Conservation (phyloP, 2,888 invertebrate genomes). For the Strigamia crassipes region DNA sequence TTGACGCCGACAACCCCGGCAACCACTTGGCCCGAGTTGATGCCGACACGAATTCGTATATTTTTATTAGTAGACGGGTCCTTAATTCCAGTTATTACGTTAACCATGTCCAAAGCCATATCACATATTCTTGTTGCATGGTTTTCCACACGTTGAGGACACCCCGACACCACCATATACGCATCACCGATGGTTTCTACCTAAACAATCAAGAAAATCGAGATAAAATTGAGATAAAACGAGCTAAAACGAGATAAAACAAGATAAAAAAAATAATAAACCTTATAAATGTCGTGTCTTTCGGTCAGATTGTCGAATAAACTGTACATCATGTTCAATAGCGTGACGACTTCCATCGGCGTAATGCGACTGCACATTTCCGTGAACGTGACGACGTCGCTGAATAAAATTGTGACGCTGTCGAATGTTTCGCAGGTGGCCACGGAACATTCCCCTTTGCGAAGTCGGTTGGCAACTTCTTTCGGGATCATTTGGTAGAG, state of each 20-base stretch:
- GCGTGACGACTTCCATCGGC: constrained; percentile 96
- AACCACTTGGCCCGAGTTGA: constrained; percentile 89
- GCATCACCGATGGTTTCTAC: constrained; percentile 98
- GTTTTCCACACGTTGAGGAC: constrained; percentile 84
- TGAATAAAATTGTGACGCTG: constrained; percentile 93
- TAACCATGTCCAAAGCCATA: constrained; percentile 96
- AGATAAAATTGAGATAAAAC: too few species aligned
- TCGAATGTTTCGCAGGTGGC: constrained; percentile 98
- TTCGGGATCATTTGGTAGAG: constrained; percentile 99
- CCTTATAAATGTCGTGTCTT: constrained; percentile 92
- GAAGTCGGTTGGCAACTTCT: constrained; percentile 89
- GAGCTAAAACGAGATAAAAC: not conserved
- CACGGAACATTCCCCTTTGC: constrained; percentile 93
- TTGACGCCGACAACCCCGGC: constrained; percentile 93
- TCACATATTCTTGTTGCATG: constrained; percentile 92
- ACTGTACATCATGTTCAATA: constrained; percentile 95
- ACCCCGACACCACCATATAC: constrained; percentile 97
- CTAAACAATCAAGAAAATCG: constrained; percentile 64
- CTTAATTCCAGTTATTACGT: constrained; percentile 85
- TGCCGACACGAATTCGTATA: constrained; percentile 61
- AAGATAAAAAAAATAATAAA: constrained; percentile 57
- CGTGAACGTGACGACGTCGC: constrained; percentile 97
- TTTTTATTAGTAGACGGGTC: constrained; percentile 82
- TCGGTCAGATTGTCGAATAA: constrained; percentile 94
- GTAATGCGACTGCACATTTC: constrained; percentile 94